Evolutionary conservation across 2,113 vertebrate species (phyloP).

Genomic region (Aegotheles bennettii): DNA sequence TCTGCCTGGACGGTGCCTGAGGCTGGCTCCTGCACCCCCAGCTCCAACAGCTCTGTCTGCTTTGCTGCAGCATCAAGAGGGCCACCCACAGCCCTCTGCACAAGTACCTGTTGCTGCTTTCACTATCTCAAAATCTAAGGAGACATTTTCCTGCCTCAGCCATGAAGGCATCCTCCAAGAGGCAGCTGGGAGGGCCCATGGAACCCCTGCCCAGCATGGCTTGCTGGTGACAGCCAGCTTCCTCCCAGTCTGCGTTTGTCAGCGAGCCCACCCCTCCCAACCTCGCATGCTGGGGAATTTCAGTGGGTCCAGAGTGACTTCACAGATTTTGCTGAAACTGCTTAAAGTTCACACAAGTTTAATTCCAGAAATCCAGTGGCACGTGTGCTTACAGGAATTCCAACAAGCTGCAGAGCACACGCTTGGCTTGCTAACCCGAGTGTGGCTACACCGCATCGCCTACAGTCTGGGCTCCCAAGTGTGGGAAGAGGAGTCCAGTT

Average conservation of each 20-base stretch:
- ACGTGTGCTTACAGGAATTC: accelerated
- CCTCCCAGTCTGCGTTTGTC: accelerated
- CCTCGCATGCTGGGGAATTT: accelerated
- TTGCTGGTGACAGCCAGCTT: neutral
- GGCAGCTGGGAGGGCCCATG: neutral
- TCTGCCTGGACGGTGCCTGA: accelerated
- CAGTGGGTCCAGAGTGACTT: neutral
- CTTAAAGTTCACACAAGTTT: neutral
- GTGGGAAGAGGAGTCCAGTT: accelerated
- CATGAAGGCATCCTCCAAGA: neutral
- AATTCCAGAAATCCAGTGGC: neutral
- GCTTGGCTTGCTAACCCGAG: accelerated
- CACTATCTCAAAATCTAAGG: neutral
- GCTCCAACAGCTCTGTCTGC: neutral
- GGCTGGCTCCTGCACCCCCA: neutral
- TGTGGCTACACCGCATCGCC: accelerated
- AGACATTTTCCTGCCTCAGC: neutral
- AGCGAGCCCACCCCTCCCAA: neutral
- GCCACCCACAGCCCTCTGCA: neutral
- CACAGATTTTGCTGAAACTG: neutral
- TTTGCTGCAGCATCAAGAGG: neutral
- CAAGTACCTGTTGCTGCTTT: neutral
- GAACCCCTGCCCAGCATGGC: neutral
- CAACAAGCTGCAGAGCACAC: neutral
- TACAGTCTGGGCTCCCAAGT: accelerated